Evolutionary conservation across 2,797 vertebrate species (phyloP).

Genomic region (Phyllotis vaccarum): DNA sequence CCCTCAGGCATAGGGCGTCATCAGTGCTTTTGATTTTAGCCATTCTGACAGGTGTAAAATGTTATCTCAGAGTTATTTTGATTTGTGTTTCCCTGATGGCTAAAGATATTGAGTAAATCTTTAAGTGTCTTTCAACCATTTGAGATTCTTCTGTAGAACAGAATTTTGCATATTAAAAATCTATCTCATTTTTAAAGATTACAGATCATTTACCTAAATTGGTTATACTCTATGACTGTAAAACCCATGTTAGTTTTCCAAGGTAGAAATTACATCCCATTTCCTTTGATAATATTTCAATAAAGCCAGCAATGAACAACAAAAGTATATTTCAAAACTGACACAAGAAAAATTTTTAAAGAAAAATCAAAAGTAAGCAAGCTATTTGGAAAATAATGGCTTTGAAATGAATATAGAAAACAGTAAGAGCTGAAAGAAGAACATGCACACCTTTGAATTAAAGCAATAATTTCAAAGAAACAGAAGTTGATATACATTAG

Average conservation of each 20-base stretch:
- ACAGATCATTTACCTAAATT: slow-evolving; percentile 59
- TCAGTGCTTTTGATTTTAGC: too few species aligned
- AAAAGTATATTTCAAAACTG: slow-evolving; percentile 18
- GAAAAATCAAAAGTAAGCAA: slow-evolving; percentile 63
- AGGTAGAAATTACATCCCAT: slow-evolving; percentile 43
- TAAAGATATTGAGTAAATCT: too few species aligned
- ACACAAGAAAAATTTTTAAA: slow-evolving; percentile 28
- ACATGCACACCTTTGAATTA: slow-evolving; percentile 22
- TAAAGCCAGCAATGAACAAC: slow-evolving; percentile 56
- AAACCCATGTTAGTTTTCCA: slow-evolving; percentile 28
- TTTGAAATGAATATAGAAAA: slow-evolving; percentile 53
- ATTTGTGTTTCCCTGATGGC: too few species aligned
- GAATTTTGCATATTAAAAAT: slow-evolving; percentile 30
- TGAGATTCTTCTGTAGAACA: not conserved
- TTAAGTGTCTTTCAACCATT: too few species aligned
- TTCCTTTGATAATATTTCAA: slow-evolving; percentile 39
- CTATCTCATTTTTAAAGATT: slow-evolving; percentile 60
- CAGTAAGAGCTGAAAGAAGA: not conserved
- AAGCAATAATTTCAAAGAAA: slow-evolving; percentile 50
- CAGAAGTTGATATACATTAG: not conserved
- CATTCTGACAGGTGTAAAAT: too few species aligned
- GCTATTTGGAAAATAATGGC: slow-evolving; percentile 60
- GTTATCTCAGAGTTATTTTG: too few species aligned
- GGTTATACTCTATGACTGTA: slow-evolving; percentile 51
- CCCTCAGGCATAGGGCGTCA: too few species aligned